These are phyloP conservation scores for Drosophila acutilabella DNA, from an alignment of 2,888 invertebrate species.

Conservation along the genomic window DNA sequence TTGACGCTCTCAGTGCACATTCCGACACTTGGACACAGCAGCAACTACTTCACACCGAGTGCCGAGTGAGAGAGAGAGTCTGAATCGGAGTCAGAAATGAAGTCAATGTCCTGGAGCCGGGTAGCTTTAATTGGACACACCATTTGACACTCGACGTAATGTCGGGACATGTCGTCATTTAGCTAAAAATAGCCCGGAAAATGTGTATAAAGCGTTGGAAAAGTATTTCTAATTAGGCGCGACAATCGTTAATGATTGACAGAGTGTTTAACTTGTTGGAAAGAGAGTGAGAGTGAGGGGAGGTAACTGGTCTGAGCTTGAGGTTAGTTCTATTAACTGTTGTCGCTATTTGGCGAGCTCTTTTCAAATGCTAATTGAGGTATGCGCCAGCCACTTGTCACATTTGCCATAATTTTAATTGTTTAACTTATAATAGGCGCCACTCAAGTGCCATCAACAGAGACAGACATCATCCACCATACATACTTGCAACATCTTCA, in stretches of 20 bases:
- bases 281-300: neutral
- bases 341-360: conserved; percentile 24
- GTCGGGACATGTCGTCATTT: conserved; percentile 64
- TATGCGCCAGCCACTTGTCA: conserved; percentile 77
- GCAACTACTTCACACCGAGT: conserved; percentile 60
- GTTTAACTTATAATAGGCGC: conserved; percentile 75
- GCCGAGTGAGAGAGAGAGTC: neutral
- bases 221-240: conserved; percentile 67
- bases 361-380: conserved; percentile 73
- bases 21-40: conserved; percentile 69
- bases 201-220: conserved; percentile 35
- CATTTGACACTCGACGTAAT: conserved; percentile 65
- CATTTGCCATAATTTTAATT: conserved; percentile 76
- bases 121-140: conserved; percentile 78
- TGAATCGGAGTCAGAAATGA: neutral
- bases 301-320: neutral
- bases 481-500: conserved; percentile 8
- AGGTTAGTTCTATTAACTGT: conserved; percentile 30
- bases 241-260: conserved; percentile 39
- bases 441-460: conserved; percentile 39
- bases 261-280: neutral
- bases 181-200: conserved; percentile 67
- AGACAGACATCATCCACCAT: neutral
- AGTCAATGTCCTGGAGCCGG: conserved; percentile 68
- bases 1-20: conserved; percentile 60